A percentile compares a stretch with the other conserved stretches of the same genome.
Conservation (phyloP, 2,113 vertebrate genomes). For the Tamias sibiricus region DNA sequence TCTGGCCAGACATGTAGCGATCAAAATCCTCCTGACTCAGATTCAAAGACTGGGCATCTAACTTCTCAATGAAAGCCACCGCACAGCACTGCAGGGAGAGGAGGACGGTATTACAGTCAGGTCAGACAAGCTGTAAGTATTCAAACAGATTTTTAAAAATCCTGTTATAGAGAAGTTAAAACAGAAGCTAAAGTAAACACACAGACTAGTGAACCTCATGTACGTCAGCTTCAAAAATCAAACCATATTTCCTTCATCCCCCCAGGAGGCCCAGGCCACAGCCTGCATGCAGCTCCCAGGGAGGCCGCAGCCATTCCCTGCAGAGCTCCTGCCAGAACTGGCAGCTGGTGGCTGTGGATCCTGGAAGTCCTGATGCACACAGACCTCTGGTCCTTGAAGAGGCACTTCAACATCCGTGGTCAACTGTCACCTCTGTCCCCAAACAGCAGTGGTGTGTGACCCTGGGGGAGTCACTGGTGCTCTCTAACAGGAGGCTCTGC, state of each 20-base stretch:
- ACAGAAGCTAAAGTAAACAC: neutral
- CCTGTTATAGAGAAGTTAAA: neutral
- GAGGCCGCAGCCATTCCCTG: neutral
- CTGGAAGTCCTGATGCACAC: neutral
- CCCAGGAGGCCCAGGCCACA: neutral
- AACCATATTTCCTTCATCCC: neutral
- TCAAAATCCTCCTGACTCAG: slow-evolving; percentile 97
- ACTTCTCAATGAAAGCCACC: slow-evolving; percentile 97
- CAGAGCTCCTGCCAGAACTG: too few relatives aligned
- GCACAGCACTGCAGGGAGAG: slow-evolving; percentile 93
- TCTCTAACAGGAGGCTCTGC: neutral
- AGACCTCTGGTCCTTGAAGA: neutral
- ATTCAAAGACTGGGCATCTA: slow-evolving; percentile 97
- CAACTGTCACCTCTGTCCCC: neutral
- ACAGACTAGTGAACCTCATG: neutral
- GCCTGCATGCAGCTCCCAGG: neutral
- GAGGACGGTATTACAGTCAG: neutral
- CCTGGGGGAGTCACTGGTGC: neutral
- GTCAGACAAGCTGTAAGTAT: neutral
- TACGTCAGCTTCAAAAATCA: neutral
- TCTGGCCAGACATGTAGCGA: slow-evolving; percentile 96
- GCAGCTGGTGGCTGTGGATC: fast-evolving
- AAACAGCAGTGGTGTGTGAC: neutral
- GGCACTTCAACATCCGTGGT: neutral
- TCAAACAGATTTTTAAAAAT: neutral